phyloP scores from a whole-genome alignment of 92 coral and sea anemone genomes.

The Hydrozoanthus gracilis region DNA sequence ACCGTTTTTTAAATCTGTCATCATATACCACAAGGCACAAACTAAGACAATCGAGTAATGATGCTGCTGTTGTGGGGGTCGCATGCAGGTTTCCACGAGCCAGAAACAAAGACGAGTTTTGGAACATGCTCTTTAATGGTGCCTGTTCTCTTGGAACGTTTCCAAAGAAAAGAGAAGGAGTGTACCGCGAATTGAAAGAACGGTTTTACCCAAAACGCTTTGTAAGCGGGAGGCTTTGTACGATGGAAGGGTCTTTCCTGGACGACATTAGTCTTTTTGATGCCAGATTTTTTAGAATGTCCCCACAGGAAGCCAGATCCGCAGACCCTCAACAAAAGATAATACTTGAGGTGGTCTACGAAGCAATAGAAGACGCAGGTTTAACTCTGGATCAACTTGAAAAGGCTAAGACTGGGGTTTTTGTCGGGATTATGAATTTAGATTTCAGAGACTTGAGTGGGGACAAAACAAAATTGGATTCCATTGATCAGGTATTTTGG shows the following conservation, averaged over 20 bases:
- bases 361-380: slow-evolving; percentile 61
- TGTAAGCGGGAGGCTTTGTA: slow-evolving; percentile 45
- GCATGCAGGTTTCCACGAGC: too few relatives aligned
- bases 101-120: slow-evolving; percentile 52
- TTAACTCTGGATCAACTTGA: slow-evolving; percentile 45
- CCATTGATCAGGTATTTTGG: slow-evolving; percentile 3
- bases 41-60: too few relatives aligned
- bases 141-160: slow-evolving; percentile 33
- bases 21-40: too few relatives aligned
- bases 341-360: slow-evolving; percentile 55
- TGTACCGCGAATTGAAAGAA: slow-evolving; percentile 8
- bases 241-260: slow-evolving; percentile 50
- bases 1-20: too few relatives aligned
- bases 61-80: too few relatives aligned
- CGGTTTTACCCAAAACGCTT: slow-evolving; percentile 43
- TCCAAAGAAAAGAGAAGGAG: slow-evolving; percentile 41
- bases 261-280: slow-evolving; percentile 52
- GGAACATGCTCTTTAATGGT: slow-evolving; percentile 47
- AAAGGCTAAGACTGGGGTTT: slow-evolving; percentile 49
- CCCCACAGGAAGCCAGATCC: slow-evolving; percentile 51
- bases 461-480: not conserved
- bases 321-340: slow-evolving; percentile 56
- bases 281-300: slow-evolving; percentile 54
- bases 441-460: slow-evolving; percentile 22
- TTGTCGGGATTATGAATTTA: slow-evolving; percentile 54